Base-by-base conservation (phyloP, 2,888 invertebrate species). In the Cerastis rubricosa region DNA sequence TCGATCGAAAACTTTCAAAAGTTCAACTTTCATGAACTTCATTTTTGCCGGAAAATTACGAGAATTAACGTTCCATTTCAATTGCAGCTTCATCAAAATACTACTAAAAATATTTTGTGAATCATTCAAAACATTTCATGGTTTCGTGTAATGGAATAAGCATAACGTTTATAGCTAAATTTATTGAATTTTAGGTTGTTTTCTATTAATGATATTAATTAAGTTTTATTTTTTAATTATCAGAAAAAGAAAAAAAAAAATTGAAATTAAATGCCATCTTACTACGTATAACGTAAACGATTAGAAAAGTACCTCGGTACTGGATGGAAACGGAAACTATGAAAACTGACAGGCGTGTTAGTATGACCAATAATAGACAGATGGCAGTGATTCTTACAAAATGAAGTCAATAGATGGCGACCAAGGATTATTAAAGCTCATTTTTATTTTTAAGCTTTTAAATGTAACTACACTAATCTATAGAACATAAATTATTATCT, bases 301-400 rank as follows among this genome's bases (percentile, higher is more conserved):
- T 61, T 61, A 61, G 59, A 29, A 64, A 43, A n/a, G 40, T 63
- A 22, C 19, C 29, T 61, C 35, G n/a, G n/a, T 11, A 35, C 17
- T 14, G 43, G 40, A 54, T 19, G 8, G n/a, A 71, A 74, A 40
- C 43, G 17, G 2, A 54, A 73, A n/a, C 8, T 12, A 0, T 17
- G 17, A 14, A 22, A 29, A 57, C 51, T 14, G n/a, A 35, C 51
- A 35, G 17, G 2, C n/a, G 8, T 47, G 29, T n/a, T 57, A 49
- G 11, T 78, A 35, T 40, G 2, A n/a, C 17, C 25, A 47, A 17
- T 45, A 12, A 11, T 29, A 57, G 8, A 72, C 43, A 84, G 84
- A 84, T 82, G 78, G 71, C 84, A 61, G 45, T 81, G 11, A 54
- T 14, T 12, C 45, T 35, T 71, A 69, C 5, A 14, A 40, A 66